These are phyloP conservation scores for Haliclona indistincta DNA, from an alignment of 37 sponge, comb jelly and placozoan species.

Conservation along the genomic window DNA sequence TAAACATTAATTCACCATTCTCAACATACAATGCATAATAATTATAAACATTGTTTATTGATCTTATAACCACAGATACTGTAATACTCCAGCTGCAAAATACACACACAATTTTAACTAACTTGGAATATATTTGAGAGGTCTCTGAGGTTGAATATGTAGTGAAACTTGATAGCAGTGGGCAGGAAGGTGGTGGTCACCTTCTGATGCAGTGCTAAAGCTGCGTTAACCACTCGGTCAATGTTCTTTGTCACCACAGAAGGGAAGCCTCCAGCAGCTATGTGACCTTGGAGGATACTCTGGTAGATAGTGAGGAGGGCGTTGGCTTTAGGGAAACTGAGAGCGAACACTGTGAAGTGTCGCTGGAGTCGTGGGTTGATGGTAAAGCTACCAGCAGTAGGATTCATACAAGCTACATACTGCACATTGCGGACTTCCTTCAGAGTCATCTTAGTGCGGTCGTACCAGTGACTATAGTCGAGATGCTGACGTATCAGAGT, in stretches of 20 bases:
- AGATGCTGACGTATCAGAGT: constrained; percentile 97
- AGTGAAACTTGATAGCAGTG: constrained; percentile 99
- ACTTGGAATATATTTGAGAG: constrained; percentile 97
- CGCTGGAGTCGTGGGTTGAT: constrained; percentile 99
- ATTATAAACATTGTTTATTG: no score
- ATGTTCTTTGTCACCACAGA: constrained; percentile 50
- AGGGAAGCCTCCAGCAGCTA: constrained; percentile 63
- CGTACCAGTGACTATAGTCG: constrained; percentile 98
- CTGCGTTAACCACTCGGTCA: constrained; percentile 83
- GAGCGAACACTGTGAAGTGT: constrained; percentile 97
- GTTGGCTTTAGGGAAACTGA: constrained; percentile 91
- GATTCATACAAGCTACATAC: constrained; percentile 99
- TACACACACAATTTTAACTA: not conserved
- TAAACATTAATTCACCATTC: no score
- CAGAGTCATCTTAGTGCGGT: constrained; percentile 87
- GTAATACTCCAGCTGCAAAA: not conserved
- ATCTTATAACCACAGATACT: no score
- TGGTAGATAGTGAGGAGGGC: constrained; percentile 93
- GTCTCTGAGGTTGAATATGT: constrained; percentile 97
- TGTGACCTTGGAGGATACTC: constrained; percentile 82
- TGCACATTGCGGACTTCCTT: constrained; percentile 97
- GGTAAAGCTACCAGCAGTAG: constrained; percentile 99
- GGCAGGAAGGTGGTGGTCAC: constrained; percentile 89
- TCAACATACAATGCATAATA: no score
- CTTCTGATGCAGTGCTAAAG: constrained; percentile 84